Evolutionary conservation across 30 jellyfish, hydroid and myxozoan genomes (phyloP), one percentile per base, ranked within the genome.

Genomic region (Catostylus mosaicus): DNA sequence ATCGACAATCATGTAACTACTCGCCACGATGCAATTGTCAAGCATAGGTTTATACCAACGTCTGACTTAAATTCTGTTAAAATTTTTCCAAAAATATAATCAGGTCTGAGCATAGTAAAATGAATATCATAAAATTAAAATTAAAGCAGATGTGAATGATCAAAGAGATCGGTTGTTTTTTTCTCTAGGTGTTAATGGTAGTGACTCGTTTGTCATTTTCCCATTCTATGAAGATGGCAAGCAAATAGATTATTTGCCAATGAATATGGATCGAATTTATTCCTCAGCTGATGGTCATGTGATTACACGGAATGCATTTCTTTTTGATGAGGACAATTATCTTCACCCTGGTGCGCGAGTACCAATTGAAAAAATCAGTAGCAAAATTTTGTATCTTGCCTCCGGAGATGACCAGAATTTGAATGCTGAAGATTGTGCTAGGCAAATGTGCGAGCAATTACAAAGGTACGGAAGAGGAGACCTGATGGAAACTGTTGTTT

Each of bases 371-470:
- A 67, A 65, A 0, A 62, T 62, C 18, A 1, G 26, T 16, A 68
- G 78, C 43, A 34, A 67, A 46, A 26, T 16, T 67, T 54, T 81
- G 67, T 33, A 37, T 46, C 40, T 81, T 19, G 91, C 76, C 1
- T 69, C 77, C 27, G 57, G 54, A 2, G 77, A 81, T 22, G 91
- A 81, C 57, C 36, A 47, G 10, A 40, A 30, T 30, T 48, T 66
- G 20, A 51, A 48, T 52, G 45, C 57, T 30, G 77, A 48, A 38
- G 52, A 32, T 20, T 37, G 38, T 65, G 82, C 82, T 6, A 30
- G 34, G 9, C 29, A 59, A 30, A 30, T 84, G 54, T 0, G n/a
- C 23, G 46, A 34, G 31, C 36, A 38, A 16, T n/a, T 73, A 80
- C 8, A 14, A 57, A 38, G 40, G 12, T 37, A n/a, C 67, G 78